Conservation (phyloP, 2,888 invertebrate genomes). For the Hirtodrosophila histrioides region DNA sequence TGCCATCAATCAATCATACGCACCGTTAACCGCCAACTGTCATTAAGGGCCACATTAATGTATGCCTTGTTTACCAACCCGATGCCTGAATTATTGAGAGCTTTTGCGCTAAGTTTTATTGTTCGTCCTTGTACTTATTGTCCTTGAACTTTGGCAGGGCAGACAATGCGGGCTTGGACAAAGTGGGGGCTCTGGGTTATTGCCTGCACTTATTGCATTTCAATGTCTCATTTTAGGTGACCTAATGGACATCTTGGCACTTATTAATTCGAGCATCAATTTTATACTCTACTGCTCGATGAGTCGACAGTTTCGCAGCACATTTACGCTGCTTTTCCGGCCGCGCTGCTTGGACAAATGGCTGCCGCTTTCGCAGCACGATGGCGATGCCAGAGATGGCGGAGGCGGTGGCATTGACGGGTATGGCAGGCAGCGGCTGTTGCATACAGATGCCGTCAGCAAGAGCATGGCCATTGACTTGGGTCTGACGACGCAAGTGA, state of each 20-base stretch:
- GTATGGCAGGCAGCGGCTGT: conserved; percentile 66
- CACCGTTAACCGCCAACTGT: conserved; percentile 32
- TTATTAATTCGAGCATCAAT: conserved; percentile 96
- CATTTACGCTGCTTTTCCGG: conserved; percentile 91
- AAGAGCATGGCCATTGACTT: conserved; percentile 75
- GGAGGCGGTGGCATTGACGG: conserved; percentile 51
- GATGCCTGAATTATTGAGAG: conserved; percentile 2
- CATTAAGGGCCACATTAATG: conserved; percentile 11
- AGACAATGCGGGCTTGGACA: too few relatives aligned
- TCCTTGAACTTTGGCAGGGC: conserved; percentile 11
- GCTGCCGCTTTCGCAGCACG: conserved; percentile 83
- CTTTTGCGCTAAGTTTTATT: too few relatives aligned
- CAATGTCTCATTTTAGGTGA: conserved; percentile 86
- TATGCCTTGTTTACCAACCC: conserved; percentile 4
- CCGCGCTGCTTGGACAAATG: conserved; percentile 86
- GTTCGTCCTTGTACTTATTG: background rate
- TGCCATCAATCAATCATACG: conserved; percentile 65
- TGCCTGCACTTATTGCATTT: conserved; percentile 34
- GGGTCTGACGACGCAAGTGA: conserved; percentile 83
- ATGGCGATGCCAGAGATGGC: conserved; percentile 56
- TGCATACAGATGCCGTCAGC: conserved; percentile 76
- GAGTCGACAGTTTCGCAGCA: conserved; percentile 95
- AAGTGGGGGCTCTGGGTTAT: background rate
- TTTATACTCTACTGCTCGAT: conserved; percentile 97
- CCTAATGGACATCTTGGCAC: conserved; percentile 94